Evolutionary conservation across 1,140 invertebrate species (phyloP).

Genomic region (Drosophila truncata): DNA sequence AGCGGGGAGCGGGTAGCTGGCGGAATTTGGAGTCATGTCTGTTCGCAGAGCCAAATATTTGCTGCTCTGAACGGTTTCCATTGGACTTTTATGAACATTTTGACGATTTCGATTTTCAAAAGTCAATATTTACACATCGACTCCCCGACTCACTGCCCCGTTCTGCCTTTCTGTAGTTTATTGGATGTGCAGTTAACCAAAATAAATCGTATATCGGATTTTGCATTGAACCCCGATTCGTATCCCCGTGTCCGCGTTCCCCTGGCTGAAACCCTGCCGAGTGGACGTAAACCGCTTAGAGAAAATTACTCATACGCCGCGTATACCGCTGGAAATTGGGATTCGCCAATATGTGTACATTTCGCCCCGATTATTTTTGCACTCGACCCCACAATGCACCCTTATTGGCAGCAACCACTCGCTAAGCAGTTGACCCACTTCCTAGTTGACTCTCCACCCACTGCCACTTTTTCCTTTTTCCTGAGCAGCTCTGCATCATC

Average conservation of each 20-base stretch:
- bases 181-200: constrained; percentile 82
- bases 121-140: constrained; percentile 77
- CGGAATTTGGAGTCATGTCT: constrained; percentile 47
- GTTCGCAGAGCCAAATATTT: constrained; percentile 74
- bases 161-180: constrained; percentile 58
- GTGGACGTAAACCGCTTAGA: constrained; percentile 69
- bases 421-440: constrained; percentile 57
- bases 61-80: constrained; percentile 67
- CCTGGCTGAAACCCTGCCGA: constrained; percentile 6
- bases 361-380: constrained; percentile 21
- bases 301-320: constrained; percentile 76
- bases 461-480: background rate
- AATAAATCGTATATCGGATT: constrained; percentile 80
- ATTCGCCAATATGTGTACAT: constrained; percentile 23
- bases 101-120: constrained; percentile 80
- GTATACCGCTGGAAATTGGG: constrained; percentile 47
- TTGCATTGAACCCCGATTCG: constrained; percentile 33
- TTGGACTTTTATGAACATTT: constrained; percentile 79
- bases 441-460: constrained; percentile 9
- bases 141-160: background rate
- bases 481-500: constrained; percentile 33
- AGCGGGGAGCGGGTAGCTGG: background rate
- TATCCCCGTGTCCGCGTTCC: background rate
- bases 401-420: constrained; percentile 36
- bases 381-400: constrained; percentile 25